These are phyloP conservation scores for Octodonta nipae DNA, from an alignment of 2,888 invertebrate genomes.

Conservation along the genomic window DNA sequence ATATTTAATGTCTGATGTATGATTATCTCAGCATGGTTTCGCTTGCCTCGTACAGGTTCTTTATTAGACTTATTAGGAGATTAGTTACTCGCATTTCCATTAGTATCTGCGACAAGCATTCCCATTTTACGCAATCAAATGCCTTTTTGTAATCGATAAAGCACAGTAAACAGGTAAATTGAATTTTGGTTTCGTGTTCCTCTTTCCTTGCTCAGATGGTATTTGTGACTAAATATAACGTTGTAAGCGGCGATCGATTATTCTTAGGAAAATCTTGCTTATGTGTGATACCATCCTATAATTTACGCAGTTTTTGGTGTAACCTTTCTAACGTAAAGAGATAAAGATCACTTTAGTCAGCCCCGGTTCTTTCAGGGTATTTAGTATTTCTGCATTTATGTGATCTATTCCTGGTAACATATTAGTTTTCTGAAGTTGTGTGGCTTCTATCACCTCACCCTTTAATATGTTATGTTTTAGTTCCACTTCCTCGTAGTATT, in stretches of 20 bases:
- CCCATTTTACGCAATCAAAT: too few relatives aligned
- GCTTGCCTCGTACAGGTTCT: too few relatives aligned
- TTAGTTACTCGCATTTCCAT: too few relatives aligned
- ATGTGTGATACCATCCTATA: constrained; percentile 1
- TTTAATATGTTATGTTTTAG: not conserved
- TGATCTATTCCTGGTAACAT: constrained; percentile 1
- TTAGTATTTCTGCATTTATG: constrained; percentile 1
- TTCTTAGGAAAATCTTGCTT: constrained; percentile 1
- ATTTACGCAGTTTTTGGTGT: not conserved
- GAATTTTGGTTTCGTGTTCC: constrained; percentile 1
- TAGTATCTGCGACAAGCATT: too few relatives aligned
- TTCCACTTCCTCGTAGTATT: not conserved
- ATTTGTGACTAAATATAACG: not conserved
- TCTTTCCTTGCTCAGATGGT: not conserved
- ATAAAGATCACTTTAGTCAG: too few relatives aligned
- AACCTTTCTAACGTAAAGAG: too few relatives aligned
- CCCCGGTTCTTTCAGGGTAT: too few relatives aligned
- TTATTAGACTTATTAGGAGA: too few relatives aligned
- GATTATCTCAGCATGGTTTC: too few relatives aligned
- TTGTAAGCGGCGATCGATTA: constrained; percentile 1
- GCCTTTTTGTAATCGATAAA: too few relatives aligned
- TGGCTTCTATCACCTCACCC: constrained; percentile 1
- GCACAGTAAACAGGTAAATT: too few relatives aligned
- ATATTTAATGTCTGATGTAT: too few relatives aligned
- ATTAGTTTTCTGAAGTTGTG: not conserved